These are phyloP conservation scores for Enteromius radiatus DNA, from an alignment of 2,797 vertebrate species.

Conservation along the genomic window DNA sequence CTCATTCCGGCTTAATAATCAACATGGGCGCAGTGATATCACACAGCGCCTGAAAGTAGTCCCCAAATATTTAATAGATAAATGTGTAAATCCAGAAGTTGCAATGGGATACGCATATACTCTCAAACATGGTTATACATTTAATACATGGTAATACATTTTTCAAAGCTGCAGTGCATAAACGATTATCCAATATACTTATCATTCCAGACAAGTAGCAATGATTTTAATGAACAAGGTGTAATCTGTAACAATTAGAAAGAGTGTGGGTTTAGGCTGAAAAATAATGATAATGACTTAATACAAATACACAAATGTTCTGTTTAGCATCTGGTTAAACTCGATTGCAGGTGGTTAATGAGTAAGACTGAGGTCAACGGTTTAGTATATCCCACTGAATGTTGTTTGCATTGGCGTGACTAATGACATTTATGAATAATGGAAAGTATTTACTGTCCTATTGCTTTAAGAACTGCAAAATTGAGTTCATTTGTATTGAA, in stretches of 20 bases:
- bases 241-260: not conserved
- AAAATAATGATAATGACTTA: not conserved
- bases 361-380: not conserved
- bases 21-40: too few relatives aligned
- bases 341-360: not conserved
- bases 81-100: not conserved
- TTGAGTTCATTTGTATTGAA: conserved; percentile 25
- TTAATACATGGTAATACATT: too few relatives aligned
- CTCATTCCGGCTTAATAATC: too few relatives aligned
- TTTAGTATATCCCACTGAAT: not conserved
- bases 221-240: not conserved
- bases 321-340: not conserved
- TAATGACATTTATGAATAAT: conserved; percentile 7
- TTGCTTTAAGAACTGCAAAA: conserved; percentile 7
- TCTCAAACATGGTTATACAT: not conserved
- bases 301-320: not conserved
- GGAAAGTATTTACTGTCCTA: not conserved
- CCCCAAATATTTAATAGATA: too few relatives aligned
- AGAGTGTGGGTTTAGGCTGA: not conserved
- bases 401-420: not conserved
- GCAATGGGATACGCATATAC: not conserved
- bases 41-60: too few relatives aligned
- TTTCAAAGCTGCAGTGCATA: not conserved
- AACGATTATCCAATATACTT: not conserved
- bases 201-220: not conserved